phyloP scores from a whole-genome alignment of 1,140 invertebrate genomes.

The Dreissena rostriformis region DNA sequence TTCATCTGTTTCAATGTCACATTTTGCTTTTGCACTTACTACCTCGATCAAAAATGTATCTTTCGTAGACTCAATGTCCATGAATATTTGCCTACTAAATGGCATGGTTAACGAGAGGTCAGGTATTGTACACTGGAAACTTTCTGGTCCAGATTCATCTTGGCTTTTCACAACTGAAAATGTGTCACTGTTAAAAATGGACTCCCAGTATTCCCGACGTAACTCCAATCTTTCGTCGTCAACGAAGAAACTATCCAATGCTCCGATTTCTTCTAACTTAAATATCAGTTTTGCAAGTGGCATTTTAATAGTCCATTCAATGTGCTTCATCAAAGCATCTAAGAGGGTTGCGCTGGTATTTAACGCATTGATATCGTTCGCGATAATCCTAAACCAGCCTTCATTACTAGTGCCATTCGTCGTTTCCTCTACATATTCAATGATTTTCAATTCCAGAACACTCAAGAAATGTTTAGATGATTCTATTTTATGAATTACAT shows the following conservation, averaged over 20 bases:
- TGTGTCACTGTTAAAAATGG: neutral
- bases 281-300: constrained; percentile 41
- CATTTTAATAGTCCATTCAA: neutral
- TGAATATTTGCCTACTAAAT: constrained; percentile 12
- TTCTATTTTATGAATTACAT: constrained; percentile 40
- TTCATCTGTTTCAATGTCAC: constrained; percentile 20
- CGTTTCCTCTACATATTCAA: neutral
- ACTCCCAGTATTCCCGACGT: constrained; percentile 15
- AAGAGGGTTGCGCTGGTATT: constrained; percentile 14
- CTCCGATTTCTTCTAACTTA: constrained; percentile 21
- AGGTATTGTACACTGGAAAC: constrained; percentile 33
- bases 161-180: constrained; percentile 22
- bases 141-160: constrained; percentile 30
- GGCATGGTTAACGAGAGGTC: constrained; percentile 25
- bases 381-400: constrained; percentile 37
- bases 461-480: constrained; percentile 34
- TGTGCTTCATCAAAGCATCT: constrained; percentile 37
- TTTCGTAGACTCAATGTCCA: constrained; percentile 30
- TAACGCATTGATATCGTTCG: constrained; percentile 26
- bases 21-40: neutral
- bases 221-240: neutral
- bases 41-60: constrained; percentile 21
- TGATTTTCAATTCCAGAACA: constrained; percentile 47
- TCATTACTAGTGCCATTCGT: neutral
- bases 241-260: constrained; percentile 31